phyloP scores from a whole-genome alignment of 2,797 vertebrate genomes.

The Coilia nasus region DNA sequence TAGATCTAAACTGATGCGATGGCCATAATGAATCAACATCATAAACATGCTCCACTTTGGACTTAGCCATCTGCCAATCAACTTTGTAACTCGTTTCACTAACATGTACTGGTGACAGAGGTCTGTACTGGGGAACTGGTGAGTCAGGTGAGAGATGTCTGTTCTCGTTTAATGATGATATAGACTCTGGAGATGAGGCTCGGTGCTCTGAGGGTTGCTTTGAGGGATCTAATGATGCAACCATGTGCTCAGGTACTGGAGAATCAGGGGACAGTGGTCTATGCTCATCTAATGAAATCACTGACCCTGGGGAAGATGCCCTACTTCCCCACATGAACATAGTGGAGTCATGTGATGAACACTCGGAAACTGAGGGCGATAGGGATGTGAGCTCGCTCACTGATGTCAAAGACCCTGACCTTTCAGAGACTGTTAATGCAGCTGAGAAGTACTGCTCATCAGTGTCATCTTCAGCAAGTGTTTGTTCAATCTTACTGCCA shows the following conservation, averaged over 20 bases:
- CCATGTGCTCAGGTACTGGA: slow-evolving; percentile 42
- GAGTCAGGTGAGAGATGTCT: slow-evolving; percentile 67
- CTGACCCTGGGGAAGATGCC: slow-evolving; percentile 58
- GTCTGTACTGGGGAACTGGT: slow-evolving; percentile 62
- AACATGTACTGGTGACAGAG: slow-evolving; percentile 40
- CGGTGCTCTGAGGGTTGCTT: slow-evolving; percentile 36
- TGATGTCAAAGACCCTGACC: slow-evolving; percentile 1
- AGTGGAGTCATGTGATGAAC: not conserved
- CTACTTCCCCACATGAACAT: slow-evolving; percentile 37
- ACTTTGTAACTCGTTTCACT: not conserved
- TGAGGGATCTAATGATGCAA: not conserved
- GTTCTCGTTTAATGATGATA: slow-evolving; percentile 62
- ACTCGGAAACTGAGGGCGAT: slow-evolving; percentile 39
- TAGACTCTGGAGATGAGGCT: slow-evolving; percentile 58
- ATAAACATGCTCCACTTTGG: not conserved
- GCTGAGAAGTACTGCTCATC: not conserved
- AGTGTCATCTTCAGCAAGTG: not conserved
- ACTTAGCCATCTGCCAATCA: not conserved
- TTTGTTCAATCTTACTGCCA: slow-evolving; percentile 45
- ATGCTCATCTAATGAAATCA: slow-evolving; percentile 52
- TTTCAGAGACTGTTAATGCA: not conserved
- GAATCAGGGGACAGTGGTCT: slow-evolving; percentile 50
- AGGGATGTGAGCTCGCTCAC: slow-evolving; percentile 7
- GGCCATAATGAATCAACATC: not conserved
- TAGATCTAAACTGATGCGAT: not conserved